Evolutionary conservation across 2,888 invertebrate genomes (phyloP).

Genomic region (Trissonchulus sp.): DNA sequence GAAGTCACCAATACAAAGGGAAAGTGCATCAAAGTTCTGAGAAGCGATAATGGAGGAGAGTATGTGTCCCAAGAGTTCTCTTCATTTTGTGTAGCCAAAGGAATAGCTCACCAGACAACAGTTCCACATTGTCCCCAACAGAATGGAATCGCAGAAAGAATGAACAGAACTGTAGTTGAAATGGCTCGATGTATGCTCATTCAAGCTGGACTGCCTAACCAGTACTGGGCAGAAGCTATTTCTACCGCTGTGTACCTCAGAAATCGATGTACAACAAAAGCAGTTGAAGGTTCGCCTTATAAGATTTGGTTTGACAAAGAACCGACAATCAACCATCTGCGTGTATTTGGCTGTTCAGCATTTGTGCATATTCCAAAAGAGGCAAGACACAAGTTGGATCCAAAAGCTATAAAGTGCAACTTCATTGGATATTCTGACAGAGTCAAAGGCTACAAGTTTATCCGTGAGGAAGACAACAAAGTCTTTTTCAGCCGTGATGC

Average conservation of each 20-base stretch:
- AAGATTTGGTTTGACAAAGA: neutral
- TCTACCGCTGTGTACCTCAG: slow-evolving; percentile 33
- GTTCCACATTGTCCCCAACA: slow-evolving; percentile 29
- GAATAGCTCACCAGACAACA: slow-evolving; percentile 24
- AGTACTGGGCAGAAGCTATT: slow-evolving; percentile 35
- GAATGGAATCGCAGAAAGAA: slow-evolving; percentile 33
- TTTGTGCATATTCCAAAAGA: neutral
- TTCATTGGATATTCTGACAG: slow-evolving; percentile 7
- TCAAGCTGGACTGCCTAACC: slow-evolving; percentile 27
- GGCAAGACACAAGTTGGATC: neutral
- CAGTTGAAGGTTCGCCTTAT: neutral
- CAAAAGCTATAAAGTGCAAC: no score
- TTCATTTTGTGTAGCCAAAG: neutral
- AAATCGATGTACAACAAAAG: slow-evolving; percentile 28
- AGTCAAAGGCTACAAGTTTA: neutral
- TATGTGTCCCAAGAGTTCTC: slow-evolving; percentile 28
- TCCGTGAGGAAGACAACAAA: neutral
- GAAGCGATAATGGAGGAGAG: slow-evolving; percentile 33
- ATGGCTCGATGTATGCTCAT: slow-evolving; percentile 30
- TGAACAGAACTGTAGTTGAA: slow-evolving; percentile 30
- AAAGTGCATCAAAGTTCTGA: slow-evolving; percentile 16
- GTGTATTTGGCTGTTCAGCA: slow-evolving; percentile 2
- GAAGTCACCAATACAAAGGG: neutral
- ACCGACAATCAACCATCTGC: neutral
- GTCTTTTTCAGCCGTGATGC: neutral